A percentile compares a stretch with the other conserved stretches of the same genome.
These are phyloP conservation scores for Crotalus horridus DNA, from an alignment of 2,113 vertebrate genomes.

Conservation along the genomic window DNA sequence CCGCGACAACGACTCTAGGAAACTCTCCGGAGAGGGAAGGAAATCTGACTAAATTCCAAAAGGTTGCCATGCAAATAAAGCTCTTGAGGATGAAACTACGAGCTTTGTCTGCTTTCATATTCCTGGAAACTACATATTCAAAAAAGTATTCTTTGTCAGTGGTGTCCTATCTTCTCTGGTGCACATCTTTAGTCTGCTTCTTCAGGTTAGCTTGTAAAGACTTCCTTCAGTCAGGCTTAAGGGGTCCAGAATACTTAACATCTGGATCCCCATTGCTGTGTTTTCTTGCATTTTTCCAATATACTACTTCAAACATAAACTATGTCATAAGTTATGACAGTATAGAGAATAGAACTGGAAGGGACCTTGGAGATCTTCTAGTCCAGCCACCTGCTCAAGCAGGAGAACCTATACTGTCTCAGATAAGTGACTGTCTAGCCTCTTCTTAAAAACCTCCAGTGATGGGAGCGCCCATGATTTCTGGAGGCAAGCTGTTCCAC, in stretches of 20 bases:
- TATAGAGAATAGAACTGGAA: too few relatives aligned
- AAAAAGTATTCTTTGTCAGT: background rate
- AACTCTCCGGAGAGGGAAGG: background rate
- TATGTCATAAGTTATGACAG: too few relatives aligned
- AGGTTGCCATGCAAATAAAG: background rate
- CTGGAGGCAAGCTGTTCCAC: too few relatives aligned
- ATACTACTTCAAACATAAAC: background rate
- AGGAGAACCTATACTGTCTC: too few relatives aligned
- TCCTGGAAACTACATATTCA: background rate
- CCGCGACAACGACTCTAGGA: background rate
- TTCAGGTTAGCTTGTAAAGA: background rate
- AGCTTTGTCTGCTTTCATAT: background rate
- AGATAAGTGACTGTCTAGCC: too few relatives aligned
- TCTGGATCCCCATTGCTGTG: background rate
- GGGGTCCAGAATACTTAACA: background rate
- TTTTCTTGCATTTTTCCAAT: background rate
- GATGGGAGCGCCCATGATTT: too few relatives aligned
- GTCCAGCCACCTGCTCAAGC: too few relatives aligned
- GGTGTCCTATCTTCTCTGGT: too few relatives aligned
- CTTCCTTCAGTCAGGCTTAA: background rate
- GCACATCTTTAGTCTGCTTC: background rate
- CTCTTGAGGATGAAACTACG: background rate
- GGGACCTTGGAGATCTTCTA: too few relatives aligned
- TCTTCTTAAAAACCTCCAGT: too few relatives aligned
- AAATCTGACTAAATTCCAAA: background rate